Evolutionary conservation across 2,113 vertebrate species (phyloP).

Genomic region (Donacobius atricapilla): DNA sequence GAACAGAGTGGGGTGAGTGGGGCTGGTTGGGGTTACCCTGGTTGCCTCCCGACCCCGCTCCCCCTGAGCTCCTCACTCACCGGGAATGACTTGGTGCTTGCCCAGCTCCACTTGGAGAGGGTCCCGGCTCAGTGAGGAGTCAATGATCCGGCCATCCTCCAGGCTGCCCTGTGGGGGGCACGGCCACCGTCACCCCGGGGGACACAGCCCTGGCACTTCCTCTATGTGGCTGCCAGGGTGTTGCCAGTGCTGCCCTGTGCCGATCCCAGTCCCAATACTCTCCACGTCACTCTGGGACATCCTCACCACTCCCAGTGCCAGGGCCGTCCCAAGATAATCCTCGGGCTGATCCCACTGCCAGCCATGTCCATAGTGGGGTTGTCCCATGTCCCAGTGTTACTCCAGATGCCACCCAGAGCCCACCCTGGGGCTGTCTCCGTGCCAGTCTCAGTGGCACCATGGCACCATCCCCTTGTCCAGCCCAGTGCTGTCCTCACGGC

Average conservation of each 20-base stretch:
- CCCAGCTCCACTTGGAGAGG: constrained; percentile 91
- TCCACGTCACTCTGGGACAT: not conserved
- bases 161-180: constrained; percentile 81
- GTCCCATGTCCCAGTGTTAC: not conserved
- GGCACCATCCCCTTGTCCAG: not conserved
- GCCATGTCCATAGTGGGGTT: not conserved
- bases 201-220: not conserved
- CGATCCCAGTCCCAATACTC: not conserved
- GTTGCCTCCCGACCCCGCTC: rapidly evolving
- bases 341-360: not conserved
- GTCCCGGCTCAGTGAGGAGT: constrained; percentile 87
- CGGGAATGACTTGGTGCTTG: constrained; percentile 90
- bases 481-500: not conserved
- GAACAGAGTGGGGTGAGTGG: not conserved
- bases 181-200: rapidly evolving
- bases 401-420: not conserved
- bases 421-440: not conserved
- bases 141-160: constrained; percentile 87
- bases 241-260: not conserved
- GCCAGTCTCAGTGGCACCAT: not conserved
- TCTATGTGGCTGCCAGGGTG: rapidly evolving
- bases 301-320: not conserved
- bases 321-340: not conserved
- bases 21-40: rapidly evolving
- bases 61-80: constrained; percentile 53